Evolutionary conservation across 2,113 vertebrate genomes (phyloP).

Genomic region (Oplegnathus fasciatus): DNA sequence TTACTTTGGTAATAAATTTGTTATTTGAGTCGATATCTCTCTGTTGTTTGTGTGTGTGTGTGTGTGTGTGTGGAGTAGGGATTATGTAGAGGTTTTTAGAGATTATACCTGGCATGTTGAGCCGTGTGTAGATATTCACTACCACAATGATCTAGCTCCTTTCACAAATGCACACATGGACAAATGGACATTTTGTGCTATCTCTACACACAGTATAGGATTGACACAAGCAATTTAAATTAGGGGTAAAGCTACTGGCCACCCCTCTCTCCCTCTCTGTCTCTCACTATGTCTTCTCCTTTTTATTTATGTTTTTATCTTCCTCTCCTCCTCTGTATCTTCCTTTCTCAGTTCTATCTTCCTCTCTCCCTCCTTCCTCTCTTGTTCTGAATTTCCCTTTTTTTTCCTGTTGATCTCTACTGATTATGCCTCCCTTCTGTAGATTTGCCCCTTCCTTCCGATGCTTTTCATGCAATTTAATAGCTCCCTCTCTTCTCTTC

Average conservation of each 20-base stretch:
- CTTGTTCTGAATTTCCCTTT: conserved; percentile 64
- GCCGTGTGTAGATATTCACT: conserved; percentile 22
- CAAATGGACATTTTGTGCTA: conserved; percentile 62
- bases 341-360: conserved; percentile 38
- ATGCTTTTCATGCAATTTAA: conserved; percentile 75
- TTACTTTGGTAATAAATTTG: conserved; percentile 57
- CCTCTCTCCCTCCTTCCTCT: conserved; percentile 27
- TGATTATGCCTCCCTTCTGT: conserved; percentile 63
- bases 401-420: conserved; percentile 56
- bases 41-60: conserved; percentile 10
- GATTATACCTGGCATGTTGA: conserved; percentile 31
- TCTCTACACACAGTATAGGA: conserved; percentile 53
- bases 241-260: conserved; percentile 38
- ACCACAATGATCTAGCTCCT: conserved; percentile 48
- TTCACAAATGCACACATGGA: conserved; percentile 45
- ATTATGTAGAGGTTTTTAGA: conserved; percentile 26
- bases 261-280: conserved; percentile 75
- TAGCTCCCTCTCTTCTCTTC: conserved; percentile 68
- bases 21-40: conserved; percentile 55
- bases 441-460: conserved; percentile 56
- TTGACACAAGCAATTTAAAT: conserved; percentile 71
- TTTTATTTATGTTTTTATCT: conserved; percentile 82
- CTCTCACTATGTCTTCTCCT: conserved; percentile 57
- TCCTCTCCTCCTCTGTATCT: conserved; percentile 39
- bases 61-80: neutral